Conservation (phyloP, 2,797 vertebrate species). For the Lates japonicus region DNA sequence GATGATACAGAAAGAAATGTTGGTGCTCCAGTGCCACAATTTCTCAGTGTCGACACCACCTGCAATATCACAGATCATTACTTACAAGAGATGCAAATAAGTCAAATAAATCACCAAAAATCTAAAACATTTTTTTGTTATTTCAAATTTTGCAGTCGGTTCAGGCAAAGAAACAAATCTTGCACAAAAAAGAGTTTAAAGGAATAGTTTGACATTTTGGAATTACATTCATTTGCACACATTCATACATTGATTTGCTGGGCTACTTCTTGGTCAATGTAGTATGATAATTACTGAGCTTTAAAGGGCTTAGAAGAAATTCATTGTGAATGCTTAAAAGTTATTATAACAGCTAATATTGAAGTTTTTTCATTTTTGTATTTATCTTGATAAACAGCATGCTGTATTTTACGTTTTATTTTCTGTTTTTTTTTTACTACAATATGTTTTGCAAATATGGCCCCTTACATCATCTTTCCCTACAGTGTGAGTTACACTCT, state of each 20-base stretch:
- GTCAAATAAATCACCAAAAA: neutral
- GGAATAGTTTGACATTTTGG: neutral
- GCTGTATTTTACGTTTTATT: neutral
- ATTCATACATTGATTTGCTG: neutral
- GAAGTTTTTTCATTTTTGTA: neutral
- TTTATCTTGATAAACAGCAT: neutral
- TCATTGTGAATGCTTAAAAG: neutral
- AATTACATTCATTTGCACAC: neutral
- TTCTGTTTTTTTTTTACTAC: neutral
- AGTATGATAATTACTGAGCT: neutral
- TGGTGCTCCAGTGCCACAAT: neutral
- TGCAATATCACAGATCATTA: neutral
- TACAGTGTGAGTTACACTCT: neutral
- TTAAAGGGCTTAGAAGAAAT: neutral
- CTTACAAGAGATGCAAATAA: neutral
- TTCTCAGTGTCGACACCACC: conserved; percentile 23
- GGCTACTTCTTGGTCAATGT: neutral
- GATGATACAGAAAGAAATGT: conserved; percentile 42
- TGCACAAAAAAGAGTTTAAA: neutral
- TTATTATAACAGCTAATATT: neutral
- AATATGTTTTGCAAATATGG: neutral
- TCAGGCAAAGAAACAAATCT: neutral
- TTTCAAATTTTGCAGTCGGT: neutral
- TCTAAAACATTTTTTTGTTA: too few species aligned
- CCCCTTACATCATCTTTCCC: neutral